A percentile compares a stretch with the other conserved stretches of the same genome.
phyloP scores from a whole-genome alignment of 2,113 vertebrate species.

The Bambusicola thoracicus region DNA sequence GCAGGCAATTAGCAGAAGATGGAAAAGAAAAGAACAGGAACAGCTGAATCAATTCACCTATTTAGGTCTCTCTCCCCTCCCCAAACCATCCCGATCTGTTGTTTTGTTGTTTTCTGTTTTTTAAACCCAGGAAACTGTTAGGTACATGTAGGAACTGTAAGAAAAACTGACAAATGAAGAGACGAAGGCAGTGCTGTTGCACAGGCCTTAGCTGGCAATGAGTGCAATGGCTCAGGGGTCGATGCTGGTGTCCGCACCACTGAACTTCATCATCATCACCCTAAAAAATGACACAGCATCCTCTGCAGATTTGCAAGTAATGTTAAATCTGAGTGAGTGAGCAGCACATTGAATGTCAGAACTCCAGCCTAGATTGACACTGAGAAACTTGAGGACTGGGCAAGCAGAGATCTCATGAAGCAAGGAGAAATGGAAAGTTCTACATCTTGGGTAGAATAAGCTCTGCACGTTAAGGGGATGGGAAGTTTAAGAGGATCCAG shows the following conservation, averaged over 20 bases:
- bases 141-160: not conserved
- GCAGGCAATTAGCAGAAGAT: slow-evolving; percentile 50
- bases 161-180: not conserved
- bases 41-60: slow-evolving; percentile 33
- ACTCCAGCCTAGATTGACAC: not conserved
- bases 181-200: not conserved
- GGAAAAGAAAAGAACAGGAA: slow-evolving; percentile 32
- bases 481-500: not conserved
- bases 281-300: not conserved
- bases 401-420: not conserved
- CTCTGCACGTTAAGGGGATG: rapidly evolving
- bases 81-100: not conserved
- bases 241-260: not conserved
- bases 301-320: not conserved
- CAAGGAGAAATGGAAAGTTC: not conserved
- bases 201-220: not conserved
- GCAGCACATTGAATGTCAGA: not conserved
- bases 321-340: not conserved
- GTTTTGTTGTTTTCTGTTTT: not conserved
- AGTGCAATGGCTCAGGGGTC: not conserved
- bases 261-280: not conserved
- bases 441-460: not conserved
- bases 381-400: not conserved
- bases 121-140: slow-evolving; percentile 4
- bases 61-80: not conserved